phyloP scores from a whole-genome alignment of 2,113 vertebrate genomes.

The Phoxinus phoxinus region DNA sequence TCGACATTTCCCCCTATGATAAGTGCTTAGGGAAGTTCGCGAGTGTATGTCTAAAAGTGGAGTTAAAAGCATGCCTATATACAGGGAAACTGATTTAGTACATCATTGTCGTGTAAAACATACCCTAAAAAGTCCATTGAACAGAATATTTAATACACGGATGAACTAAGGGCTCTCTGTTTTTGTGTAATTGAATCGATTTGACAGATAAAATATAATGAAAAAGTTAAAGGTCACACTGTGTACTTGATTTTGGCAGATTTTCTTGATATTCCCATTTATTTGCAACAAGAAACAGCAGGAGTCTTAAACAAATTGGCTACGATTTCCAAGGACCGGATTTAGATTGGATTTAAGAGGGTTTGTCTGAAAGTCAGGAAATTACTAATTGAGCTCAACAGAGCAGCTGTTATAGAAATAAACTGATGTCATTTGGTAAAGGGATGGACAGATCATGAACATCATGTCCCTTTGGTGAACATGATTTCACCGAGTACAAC shows the following conservation, averaged over 20 bases:
- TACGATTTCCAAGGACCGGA: constrained; percentile 14
- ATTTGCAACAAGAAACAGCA: constrained; percentile 12
- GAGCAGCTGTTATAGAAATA: constrained; percentile 43
- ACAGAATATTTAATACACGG: background rate
- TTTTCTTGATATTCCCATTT: background rate
- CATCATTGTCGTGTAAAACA: too few relatives aligned
- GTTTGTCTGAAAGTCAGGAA: constrained; percentile 21
- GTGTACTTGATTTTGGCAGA: background rate
- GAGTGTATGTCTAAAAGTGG: too few relatives aligned
- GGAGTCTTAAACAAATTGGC: constrained; percentile 28
- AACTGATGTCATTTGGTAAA: constrained; percentile 18
- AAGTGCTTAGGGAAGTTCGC: too few relatives aligned
- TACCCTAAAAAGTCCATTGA: too few relatives aligned
- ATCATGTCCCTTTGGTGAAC: too few relatives aligned
- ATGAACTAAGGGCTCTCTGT: constrained; percentile 5
- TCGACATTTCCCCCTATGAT: too few relatives aligned
- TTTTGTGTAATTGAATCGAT: constrained; percentile 17
- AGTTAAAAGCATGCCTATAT: too few relatives aligned
- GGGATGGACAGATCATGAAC: constrained; percentile 27
- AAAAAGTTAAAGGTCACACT: background rate
- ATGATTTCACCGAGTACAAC: too few relatives aligned
- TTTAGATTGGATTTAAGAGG: constrained; percentile 11
- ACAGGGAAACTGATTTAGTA: too few relatives aligned
- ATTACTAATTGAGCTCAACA: constrained; percentile 40
- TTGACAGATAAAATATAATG: background rate